A percentile compares a stretch with the other conserved stretches of the same genome.
Conservation (phyloP, 2,888 invertebrate species). For the Tetanocera ferruginea region DNA sequence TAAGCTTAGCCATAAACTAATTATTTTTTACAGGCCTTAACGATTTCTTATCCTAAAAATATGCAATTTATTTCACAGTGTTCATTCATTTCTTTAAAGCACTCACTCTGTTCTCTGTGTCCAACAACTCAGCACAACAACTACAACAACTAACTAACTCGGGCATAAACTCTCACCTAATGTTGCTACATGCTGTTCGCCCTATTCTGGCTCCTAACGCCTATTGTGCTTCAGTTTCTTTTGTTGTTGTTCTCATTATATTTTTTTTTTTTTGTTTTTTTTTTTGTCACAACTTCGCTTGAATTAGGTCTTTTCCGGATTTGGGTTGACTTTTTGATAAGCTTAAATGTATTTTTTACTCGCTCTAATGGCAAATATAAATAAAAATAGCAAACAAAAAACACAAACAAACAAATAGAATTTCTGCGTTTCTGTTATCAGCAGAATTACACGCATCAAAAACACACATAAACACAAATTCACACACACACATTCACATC, state of each 20-base stretch:
- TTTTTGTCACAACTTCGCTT: constrained; percentile 1
- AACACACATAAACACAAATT: background rate
- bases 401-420: background rate
- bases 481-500: constrained; percentile 32
- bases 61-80: background rate
- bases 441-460: constrained; percentile 16
- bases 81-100: background rate
- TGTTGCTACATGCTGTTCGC: background rate
- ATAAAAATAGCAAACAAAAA: background rate
- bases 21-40: too few relatives aligned
- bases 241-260: background rate
- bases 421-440: constrained; percentile 23
- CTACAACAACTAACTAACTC: background rate
- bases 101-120: too few relatives aligned
- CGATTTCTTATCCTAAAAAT: too few relatives aligned
- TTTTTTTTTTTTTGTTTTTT: background rate
- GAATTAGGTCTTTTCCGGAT: background rate
- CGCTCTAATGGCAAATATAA: background rate
- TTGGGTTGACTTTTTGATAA: constrained; percentile 24
- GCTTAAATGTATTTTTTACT: constrained; percentile 5
- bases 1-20: too few relatives aligned
- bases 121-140: too few relatives aligned
- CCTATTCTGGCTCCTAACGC: background rate
- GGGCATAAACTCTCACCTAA: background rate
- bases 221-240: background rate